phyloP scores from a whole-genome alignment of 2,888 invertebrate genomes.

The Cheilosia impressa region DNA sequence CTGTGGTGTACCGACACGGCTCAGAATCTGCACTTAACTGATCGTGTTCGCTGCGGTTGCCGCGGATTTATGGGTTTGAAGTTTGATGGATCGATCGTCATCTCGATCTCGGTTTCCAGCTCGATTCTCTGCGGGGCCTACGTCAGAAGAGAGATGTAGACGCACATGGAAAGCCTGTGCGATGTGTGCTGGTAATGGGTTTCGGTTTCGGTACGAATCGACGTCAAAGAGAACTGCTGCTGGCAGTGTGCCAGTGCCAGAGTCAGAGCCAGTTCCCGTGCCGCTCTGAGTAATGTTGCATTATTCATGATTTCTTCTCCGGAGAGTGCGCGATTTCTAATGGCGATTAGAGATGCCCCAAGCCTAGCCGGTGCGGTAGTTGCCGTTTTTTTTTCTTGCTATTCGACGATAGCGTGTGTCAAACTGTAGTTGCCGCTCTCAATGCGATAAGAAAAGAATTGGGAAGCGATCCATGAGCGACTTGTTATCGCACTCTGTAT shows the following conservation, averaged over 20 bases:
- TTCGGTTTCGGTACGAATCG: too few relatives aligned
- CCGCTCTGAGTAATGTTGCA: slow-evolving; percentile 27
- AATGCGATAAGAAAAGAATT: slow-evolving; percentile 39
- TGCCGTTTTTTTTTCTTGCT: background rate
- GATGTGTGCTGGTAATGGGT: background rate
- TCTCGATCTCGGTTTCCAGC: slow-evolving; percentile 4
- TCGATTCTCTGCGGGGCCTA: background rate
- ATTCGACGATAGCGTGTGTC: background rate
- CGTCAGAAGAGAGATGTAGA: slow-evolving; percentile 20
- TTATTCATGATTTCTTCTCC: slow-evolving; percentile 28
- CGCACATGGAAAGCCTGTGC: slow-evolving; percentile 32
- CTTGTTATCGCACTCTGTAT: slow-evolving; percentile 17
- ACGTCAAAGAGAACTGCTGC: slow-evolving; percentile 27
- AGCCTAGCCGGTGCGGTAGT: too few relatives aligned
- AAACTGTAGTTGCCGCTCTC: background rate
- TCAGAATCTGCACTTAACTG: slow-evolving; percentile 65
- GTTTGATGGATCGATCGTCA: slow-evolving; percentile 59
- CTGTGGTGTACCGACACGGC: slow-evolving; percentile 41
- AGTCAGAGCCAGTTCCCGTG: background rate
- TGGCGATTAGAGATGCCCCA: slow-evolving; percentile 1
- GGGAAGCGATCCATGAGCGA: slow-evolving; percentile 26
- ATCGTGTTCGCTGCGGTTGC: slow-evolving; percentile 41
- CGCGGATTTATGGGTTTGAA: slow-evolving; percentile 56
- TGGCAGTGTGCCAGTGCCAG: background rate
- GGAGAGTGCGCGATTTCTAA: background rate